Percentiles rank a stretch among this genome's conserved stretches.
Conservation (phyloP, 2,888 invertebrate genomes). For the Byasa hedistus region DNA sequence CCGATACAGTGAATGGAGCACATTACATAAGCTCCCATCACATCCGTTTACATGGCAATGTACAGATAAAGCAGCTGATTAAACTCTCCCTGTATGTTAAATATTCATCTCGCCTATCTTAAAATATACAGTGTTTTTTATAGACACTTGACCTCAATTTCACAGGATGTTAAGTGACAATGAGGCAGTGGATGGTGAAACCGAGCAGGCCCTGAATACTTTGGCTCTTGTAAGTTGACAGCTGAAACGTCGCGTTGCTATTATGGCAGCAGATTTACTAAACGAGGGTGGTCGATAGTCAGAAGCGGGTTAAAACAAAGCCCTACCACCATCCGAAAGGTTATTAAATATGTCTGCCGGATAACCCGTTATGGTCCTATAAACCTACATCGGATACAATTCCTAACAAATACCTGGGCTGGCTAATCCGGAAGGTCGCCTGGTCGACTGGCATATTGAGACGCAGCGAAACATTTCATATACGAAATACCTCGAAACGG, state of each 20-base stretch:
- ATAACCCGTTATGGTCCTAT: constrained; percentile 13
- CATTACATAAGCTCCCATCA: constrained; percentile 48
- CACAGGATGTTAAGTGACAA: not conserved
- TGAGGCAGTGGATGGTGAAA: no score
- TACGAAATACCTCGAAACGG: constrained; percentile 68
- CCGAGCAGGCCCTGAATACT: no score
- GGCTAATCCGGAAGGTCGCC: constrained; percentile 42
- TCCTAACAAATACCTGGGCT: constrained; percentile 76
- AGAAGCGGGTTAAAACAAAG: no score
- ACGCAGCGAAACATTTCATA: constrained; percentile 61
- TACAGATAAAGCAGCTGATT: constrained; percentile 23
- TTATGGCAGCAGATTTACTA: no score
- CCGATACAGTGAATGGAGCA: constrained; percentile 51
- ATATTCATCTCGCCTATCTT: not conserved
- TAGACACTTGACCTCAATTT: not conserved
- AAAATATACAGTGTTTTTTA: not conserved
- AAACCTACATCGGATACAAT: constrained; percentile 34
- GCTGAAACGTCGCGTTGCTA: no score
- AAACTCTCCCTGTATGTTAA: constrained; percentile 3
- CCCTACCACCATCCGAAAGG: not conserved
- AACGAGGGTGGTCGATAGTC: no score
- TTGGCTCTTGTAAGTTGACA: no score
- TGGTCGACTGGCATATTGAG: constrained; percentile 44
- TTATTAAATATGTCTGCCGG: not conserved
- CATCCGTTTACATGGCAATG: constrained; percentile 44